phyloP scores from a whole-genome alignment of 2,888 invertebrate genomes.

The Leptinotarsa rubiginosa region DNA sequence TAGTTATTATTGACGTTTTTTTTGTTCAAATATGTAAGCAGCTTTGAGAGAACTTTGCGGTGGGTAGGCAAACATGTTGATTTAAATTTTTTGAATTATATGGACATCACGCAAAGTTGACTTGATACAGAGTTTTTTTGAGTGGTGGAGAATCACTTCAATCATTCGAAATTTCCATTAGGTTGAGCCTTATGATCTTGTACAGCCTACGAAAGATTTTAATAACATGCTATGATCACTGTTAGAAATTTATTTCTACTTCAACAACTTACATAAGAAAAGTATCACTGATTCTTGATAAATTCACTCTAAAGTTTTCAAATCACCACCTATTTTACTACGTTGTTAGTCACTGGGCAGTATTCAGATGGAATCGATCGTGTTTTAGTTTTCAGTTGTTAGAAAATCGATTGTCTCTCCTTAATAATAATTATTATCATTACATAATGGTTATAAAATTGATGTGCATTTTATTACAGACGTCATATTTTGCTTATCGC shows the following conservation, averaged over 20 bases:
- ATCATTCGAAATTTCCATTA: no score
- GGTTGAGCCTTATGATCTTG: no score
- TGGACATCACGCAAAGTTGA: no score
- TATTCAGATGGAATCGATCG: slow-evolving; percentile 6
- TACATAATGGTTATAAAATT: slow-evolving; percentile 53
- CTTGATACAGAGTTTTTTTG: no score
- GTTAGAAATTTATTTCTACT: neutral
- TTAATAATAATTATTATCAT: slow-evolving; percentile 56
- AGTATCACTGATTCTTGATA: neutral
- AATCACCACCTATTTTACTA: neutral
- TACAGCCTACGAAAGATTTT: no score
- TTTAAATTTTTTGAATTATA: no score
- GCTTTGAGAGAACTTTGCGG: no score
- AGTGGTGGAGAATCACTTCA: no score
- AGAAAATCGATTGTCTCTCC: slow-evolving; percentile 55
- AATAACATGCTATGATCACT: neutral
- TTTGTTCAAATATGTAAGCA: no score
- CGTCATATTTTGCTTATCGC: slow-evolving; percentile 20
- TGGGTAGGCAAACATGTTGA: no score
- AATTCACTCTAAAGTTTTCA: neutral
- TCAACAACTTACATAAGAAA: neutral
- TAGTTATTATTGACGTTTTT: no score
- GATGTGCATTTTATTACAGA: slow-evolving; percentile 44
- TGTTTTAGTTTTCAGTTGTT: slow-evolving; percentile 15
- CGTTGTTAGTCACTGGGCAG: slow-evolving; percentile 13